Conservation (phyloP, 2,888 invertebrate species). For the Oscheius onirici region DNA sequence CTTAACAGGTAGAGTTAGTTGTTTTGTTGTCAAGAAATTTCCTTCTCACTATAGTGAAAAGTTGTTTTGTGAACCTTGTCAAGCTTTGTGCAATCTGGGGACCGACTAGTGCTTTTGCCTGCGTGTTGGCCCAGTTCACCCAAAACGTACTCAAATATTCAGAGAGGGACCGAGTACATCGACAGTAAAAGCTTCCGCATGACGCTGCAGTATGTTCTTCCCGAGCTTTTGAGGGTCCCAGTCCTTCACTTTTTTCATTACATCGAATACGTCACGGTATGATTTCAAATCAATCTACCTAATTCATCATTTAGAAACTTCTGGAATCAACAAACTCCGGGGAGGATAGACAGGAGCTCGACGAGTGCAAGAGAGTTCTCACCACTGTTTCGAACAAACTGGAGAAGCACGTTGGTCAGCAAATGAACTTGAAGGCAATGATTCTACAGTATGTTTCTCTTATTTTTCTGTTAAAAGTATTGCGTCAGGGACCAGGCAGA, state of each 20-base stretch:
- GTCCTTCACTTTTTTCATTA: conserved; percentile 63
- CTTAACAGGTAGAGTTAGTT: not conserved
- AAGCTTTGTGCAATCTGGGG: not conserved
- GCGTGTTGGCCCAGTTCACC: not conserved
- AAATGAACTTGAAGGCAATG: conserved; percentile 36
- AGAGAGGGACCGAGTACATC: conserved; percentile 58
- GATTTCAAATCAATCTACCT: not conserved
- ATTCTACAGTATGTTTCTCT: conserved; percentile 1
- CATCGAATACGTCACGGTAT: conserved; percentile 52
- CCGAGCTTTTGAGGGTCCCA: conserved; percentile 61
- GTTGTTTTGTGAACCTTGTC: not conserved
- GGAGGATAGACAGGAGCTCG: conserved; percentile 58
- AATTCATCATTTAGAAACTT: conserved; percentile 44
- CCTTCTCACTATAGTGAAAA: not conserved
- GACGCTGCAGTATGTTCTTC: conserved; percentile 66
- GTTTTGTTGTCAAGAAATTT: not conserved
- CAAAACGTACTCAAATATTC: conserved; percentile 19
- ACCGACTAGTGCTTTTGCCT: not conserved
- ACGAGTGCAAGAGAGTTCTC: conserved; percentile 47
- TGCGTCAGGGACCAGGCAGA: conserved; percentile 46
- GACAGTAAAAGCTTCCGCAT: conserved; percentile 64
- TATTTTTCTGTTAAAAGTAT: not conserved
- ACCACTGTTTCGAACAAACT: conserved; percentile 33
- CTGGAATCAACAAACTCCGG: conserved; percentile 48
- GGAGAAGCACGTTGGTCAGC: conserved; percentile 34